These are phyloP conservation scores for Linnaemya tessellans DNA, from an alignment of 2,888 invertebrate genomes.

Conservation along the genomic window DNA sequence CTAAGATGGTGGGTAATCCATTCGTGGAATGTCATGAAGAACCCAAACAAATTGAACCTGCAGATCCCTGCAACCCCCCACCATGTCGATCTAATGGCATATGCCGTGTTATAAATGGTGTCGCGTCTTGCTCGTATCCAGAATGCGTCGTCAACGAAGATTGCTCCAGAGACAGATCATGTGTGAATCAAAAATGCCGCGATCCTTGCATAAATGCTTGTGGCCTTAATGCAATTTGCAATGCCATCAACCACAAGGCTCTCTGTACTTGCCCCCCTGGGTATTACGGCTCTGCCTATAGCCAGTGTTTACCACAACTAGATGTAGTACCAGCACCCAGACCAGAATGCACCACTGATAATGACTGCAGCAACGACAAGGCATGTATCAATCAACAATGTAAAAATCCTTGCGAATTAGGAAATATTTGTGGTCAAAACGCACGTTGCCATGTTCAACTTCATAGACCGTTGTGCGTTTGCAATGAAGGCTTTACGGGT, in stretches of 20 bases:
- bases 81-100: slow-evolving; percentile 93
- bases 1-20: slow-evolving; percentile 90
- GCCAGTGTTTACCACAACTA: slow-evolving; percentile 86
- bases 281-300: slow-evolving; percentile 90
- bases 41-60: slow-evolving; percentile 80
- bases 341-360: slow-evolving; percentile 90
- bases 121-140: slow-evolving; percentile 91
- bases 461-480: slow-evolving; percentile 92
- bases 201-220: slow-evolving; percentile 93
- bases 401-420: slow-evolving; percentile 88
- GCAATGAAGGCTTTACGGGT: slow-evolving; percentile 91
- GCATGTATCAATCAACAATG: slow-evolving; percentile 91
- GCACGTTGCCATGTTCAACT: slow-evolving; percentile 90
- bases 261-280: slow-evolving; percentile 92
- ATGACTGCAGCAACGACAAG: slow-evolving; percentile 92
- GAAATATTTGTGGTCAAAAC: slow-evolving; percentile 89
- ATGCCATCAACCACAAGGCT: slow-evolving; percentile 91
- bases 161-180: slow-evolving; percentile 91
- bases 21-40: slow-evolving; percentile 87
- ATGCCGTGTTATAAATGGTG: slow-evolving; percentile 88
- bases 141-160: slow-evolving; percentile 95
- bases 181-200: slow-evolving; percentile 91
- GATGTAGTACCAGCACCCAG: slow-evolving; percentile 84
- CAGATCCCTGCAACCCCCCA: slow-evolving; percentile 92
- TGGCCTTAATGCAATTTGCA: slow-evolving; percentile 92